Evolutionary conservation across 2,888 invertebrate genomes (phyloP).

Genomic region (Electrophaes corylata): DNA sequence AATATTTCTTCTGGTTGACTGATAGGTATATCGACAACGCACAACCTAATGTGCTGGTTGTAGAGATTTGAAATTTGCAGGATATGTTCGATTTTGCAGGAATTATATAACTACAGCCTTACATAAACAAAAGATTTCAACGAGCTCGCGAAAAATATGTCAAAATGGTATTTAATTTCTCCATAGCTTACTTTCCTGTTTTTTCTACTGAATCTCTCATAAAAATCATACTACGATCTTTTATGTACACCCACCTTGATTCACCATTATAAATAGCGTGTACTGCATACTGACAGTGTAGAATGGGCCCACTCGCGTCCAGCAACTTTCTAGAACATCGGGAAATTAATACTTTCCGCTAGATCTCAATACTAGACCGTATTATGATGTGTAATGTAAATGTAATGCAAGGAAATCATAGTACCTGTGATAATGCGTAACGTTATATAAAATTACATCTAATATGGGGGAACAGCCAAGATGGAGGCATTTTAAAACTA

Average conservation of each 20-base stretch:
- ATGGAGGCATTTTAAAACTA: too few relatives aligned
- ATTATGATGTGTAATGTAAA: slow-evolving; percentile 32
- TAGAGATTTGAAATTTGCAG: too few relatives aligned
- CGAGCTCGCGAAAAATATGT: not conserved
- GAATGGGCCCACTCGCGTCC: slow-evolving; percentile 22
- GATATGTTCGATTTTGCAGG: too few relatives aligned
- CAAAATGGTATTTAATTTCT: too few relatives aligned
- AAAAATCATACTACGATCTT: too few relatives aligned
- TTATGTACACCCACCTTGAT: not conserved
- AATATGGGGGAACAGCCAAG: not conserved
- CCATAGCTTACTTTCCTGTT: too few relatives aligned
- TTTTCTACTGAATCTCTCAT: too few relatives aligned
- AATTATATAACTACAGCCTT: too few relatives aligned
- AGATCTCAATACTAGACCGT: slow-evolving; percentile 48
- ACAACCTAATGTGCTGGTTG: too few relatives aligned
- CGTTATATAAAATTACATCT: slow-evolving; percentile 25
- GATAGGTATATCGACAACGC: too few relatives aligned
- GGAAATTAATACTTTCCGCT: slow-evolving; percentile 69
- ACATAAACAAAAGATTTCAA: slow-evolving; percentile 14
- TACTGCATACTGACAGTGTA: slow-evolving; percentile 22
- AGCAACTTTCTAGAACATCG: slow-evolving; percentile 64
- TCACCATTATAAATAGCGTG: slow-evolving; percentile 11
- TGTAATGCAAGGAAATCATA: slow-evolving; percentile 49
- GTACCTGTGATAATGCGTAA: slow-evolving; percentile 20
- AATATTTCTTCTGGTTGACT: too few relatives aligned